A percentile compares a stretch with the other conserved stretches of the same genome.
Evolutionary conservation across 2,888 invertebrate genomes (phyloP).

Genomic region (Petrolisthes cinctipes): DNA sequence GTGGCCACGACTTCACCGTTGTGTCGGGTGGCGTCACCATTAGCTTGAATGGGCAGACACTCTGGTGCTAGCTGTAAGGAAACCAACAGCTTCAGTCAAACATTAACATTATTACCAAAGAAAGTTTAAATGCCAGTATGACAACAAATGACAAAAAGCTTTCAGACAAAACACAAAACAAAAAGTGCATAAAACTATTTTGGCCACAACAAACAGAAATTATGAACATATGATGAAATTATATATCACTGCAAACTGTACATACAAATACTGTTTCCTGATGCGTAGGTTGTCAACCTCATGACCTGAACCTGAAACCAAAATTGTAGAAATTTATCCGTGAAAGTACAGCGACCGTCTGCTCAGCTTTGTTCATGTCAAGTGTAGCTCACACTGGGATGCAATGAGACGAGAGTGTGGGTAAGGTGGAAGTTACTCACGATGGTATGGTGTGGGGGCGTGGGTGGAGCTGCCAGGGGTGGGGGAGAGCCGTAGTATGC

Average conservation of each 20-base stretch:
- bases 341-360: background rate
- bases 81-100: background rate
- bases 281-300: constrained; percentile 29
- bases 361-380: background rate
- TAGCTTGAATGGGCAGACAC: constrained; percentile 58
- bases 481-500: constrained; percentile 61
- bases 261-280: constrained; percentile 25
- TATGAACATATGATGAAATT: background rate
- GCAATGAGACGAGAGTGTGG: background rate
- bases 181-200: no score
- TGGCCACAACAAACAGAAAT: no score
- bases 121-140: no score
- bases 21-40: constrained; percentile 56
- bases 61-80: constrained; percentile 56
- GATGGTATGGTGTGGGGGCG: constrained; percentile 62
- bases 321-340: constrained; percentile 8
- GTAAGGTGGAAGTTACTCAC: constrained; percentile 43
- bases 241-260: constrained; percentile 15
- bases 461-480: constrained; percentile 55
- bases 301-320: constrained; percentile 25
- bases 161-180: no score
- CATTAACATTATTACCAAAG: background rate
- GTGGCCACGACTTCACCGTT: constrained; percentile 64
- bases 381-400: background rate
- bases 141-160: no score